Percentiles rank a stretch among this genome's conserved stretches.
Evolutionary conservation across 1,140 invertebrate species (phyloP).

Genomic region (Parapsyche elsis): DNA sequence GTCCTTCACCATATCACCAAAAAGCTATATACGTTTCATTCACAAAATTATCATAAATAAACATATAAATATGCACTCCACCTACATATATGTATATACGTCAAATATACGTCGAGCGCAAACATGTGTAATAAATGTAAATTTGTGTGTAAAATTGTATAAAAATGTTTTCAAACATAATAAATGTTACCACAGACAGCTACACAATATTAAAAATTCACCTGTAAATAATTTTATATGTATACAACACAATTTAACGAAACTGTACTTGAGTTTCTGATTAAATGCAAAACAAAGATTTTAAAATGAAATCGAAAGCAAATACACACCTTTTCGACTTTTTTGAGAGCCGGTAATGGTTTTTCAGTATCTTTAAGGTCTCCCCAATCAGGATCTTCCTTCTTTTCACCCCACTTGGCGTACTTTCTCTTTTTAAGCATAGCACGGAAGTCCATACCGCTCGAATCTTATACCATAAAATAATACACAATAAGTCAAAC

Average conservation of each 20-base stretch:
- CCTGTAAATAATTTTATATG: neutral
- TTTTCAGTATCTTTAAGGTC: slow-evolving; percentile 94
- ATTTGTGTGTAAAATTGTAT: too few species aligned
- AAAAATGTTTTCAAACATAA: neutral
- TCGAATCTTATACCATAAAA: slow-evolving; percentile 76
- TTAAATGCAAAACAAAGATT: neutral
- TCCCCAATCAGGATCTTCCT: slow-evolving; percentile 91
- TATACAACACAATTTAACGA: too few species aligned
- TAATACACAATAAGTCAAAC: neutral
- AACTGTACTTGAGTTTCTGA: too few species aligned
- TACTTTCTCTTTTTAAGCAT: slow-evolving; percentile 98
- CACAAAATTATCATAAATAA: slow-evolving; percentile 9
- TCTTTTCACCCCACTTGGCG: slow-evolving; percentile 91
- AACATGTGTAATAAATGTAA: neutral
- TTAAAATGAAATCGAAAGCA: neutral
- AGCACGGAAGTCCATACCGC: slow-evolving; percentile 98
- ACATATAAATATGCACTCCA: neutral
- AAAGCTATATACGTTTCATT: slow-evolving; percentile 6
- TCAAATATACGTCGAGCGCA: neutral
- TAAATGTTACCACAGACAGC: neutral
- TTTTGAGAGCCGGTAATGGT: slow-evolving; percentile 84
- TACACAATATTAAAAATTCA: neutral
- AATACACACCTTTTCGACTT: slow-evolving; percentile 89
- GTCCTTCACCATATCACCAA: slow-evolving; percentile 17
- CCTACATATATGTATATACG: neutral